These are phyloP conservation scores for Anastatus disparis DNA, from an alignment of 1,140 invertebrate genomes.

Conservation along the genomic window DNA sequence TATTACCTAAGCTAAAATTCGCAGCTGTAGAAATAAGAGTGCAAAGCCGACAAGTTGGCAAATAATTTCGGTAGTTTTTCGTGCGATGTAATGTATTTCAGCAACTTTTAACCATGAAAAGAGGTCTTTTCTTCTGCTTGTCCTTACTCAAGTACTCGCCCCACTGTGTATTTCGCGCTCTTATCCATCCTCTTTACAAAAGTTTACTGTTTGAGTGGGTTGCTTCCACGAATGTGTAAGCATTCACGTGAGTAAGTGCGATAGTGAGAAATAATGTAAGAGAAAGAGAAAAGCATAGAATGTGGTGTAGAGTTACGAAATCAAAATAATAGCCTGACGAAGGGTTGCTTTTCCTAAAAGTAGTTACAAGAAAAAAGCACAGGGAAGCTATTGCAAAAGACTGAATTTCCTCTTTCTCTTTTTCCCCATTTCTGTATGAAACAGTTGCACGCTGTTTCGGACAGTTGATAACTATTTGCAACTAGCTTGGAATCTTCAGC, in stretches of 20 bases:
- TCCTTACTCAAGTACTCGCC: not conserved
- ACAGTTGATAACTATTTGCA: not conserved
- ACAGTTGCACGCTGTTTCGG: not conserved
- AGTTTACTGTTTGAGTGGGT: slow-evolving; percentile 32
- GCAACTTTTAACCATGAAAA: slow-evolving; percentile 43
- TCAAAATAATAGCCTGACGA: slow-evolving; percentile 32
- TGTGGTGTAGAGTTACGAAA: not conserved
- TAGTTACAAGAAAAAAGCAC: not conserved
- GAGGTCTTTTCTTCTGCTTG: slow-evolving; percentile 26
- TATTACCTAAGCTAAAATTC: not conserved
- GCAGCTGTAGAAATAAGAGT: no score
- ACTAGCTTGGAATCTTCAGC: not conserved
- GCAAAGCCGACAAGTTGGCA: slow-evolving; percentile 11
- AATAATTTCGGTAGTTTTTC: slow-evolving; percentile 37
- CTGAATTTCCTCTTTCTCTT: no score
- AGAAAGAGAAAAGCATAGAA: not conserved
- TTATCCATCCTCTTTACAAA: slow-evolving; percentile 39
- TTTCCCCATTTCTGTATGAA: no score
- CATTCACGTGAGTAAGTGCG: not conserved
- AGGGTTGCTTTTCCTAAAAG: not conserved
- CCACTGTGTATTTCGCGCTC: no score
- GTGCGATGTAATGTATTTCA: slow-evolving; percentile 13
- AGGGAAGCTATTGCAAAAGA: not conserved
- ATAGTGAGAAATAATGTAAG: not conserved
- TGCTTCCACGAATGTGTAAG: not conserved